Percentiles rank a stretch among this genome's conserved stretches.
Evolutionary conservation across 1,140 invertebrate genomes (phyloP).

Genomic region (Drosophila neocordata): DNA sequence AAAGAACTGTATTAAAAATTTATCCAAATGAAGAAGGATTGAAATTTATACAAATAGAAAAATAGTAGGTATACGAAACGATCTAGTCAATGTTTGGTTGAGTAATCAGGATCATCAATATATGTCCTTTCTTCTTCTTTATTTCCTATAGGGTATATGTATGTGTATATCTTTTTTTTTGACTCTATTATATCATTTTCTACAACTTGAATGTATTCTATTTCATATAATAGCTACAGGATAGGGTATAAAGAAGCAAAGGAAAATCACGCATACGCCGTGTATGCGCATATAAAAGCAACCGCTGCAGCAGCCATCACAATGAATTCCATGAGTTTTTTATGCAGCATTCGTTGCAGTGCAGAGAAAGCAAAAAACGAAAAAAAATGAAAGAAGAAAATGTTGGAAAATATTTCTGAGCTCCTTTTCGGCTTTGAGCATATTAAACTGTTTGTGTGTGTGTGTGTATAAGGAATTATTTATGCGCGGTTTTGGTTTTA

Average conservation of each 20-base stretch:
- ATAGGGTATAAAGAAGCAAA: neutral
- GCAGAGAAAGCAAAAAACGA: neutral
- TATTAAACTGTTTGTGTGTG: neutral
- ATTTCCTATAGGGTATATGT: no score
- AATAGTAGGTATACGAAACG: no score
- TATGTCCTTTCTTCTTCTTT: no score
- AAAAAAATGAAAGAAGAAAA: neutral
- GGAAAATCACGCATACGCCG: slow-evolving; percentile 56
- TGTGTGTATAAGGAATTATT: neutral
- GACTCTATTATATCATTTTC: neutral
- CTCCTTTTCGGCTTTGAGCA: slow-evolving; percentile 1
- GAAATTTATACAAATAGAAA: no score
- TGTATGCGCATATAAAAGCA: slow-evolving; percentile 23
- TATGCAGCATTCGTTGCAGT: neutral
- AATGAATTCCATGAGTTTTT: slow-evolving; percentile 33
- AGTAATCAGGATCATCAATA: no score
- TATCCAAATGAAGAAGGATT: no score
- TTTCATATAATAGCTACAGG: neutral
- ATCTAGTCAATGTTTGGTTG: no score
- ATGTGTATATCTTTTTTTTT: no score
- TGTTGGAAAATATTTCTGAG: neutral
- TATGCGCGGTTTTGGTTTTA: neutral
- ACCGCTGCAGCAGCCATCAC: slow-evolving; percentile 42
- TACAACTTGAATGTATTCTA: neutral
- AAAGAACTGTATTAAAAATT: no score